Evolutionary conservation across 2,113 vertebrate genomes (phyloP).

Genomic region (Pseudorectes ferrugineus): DNA sequence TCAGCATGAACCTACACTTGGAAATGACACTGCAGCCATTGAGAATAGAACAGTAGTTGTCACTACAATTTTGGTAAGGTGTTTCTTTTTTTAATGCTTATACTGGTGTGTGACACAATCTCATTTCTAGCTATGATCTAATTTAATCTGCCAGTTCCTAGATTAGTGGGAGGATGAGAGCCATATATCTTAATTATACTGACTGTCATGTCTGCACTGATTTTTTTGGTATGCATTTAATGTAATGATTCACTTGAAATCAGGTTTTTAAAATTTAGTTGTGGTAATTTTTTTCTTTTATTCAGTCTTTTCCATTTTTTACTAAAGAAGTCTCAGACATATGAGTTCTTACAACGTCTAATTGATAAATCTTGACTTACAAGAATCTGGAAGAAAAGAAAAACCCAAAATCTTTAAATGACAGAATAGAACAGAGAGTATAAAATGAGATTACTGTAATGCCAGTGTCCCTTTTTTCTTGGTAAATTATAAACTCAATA

Average conservation of each 20-base stretch:
- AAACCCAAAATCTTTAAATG: background rate
- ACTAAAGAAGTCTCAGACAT: conserved; percentile 10
- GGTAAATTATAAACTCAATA: background rate
- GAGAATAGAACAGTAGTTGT: conserved; percentile 96
- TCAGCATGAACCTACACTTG: conserved; percentile 87
- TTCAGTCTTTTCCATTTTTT: conserved; percentile 12
- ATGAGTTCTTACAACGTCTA: background rate
- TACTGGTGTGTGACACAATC: background rate
- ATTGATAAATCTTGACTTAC: conserved; percentile 32
- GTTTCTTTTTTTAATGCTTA: conserved; percentile 54
- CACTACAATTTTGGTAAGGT: conserved; percentile 97
- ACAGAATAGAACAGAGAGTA: background rate
- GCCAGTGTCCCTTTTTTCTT: background rate
- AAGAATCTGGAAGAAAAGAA: conserved; percentile 12
- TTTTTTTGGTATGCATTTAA: background rate
- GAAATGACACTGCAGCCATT: conserved; percentile 89
- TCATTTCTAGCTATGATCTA: conserved; percentile 14
- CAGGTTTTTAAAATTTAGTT: background rate
- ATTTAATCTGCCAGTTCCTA: conserved; percentile 5
- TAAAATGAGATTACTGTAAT: conserved; percentile 16
- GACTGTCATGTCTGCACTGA: background rate
- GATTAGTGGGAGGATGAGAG: background rate
- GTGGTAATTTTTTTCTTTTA: background rate
- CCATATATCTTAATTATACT: background rate
- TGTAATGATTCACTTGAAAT: background rate